Conservation (phyloP, 2,888 invertebrate genomes). For the Tenthredo livida region DNA sequence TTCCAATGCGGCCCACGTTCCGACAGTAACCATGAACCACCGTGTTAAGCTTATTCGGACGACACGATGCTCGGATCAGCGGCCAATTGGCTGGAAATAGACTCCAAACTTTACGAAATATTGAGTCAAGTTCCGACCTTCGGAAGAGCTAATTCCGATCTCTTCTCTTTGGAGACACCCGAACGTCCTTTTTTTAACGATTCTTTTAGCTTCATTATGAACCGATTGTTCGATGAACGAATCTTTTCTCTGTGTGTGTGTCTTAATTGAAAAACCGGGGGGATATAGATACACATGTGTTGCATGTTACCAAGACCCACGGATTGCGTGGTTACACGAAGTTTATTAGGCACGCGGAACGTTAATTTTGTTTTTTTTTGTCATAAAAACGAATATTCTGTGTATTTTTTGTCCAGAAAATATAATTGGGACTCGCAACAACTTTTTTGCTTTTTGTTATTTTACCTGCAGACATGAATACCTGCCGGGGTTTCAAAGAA, state of each 20-base stretch:
- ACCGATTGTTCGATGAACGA: neutral
- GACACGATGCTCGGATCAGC: slow-evolving; percentile 38
- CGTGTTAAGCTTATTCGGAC: slow-evolving; percentile 47
- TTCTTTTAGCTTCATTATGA: neutral
- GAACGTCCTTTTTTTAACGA: neutral
- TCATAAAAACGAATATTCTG: neutral
- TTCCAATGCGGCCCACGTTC: slow-evolving; percentile 43
- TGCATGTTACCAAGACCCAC: neutral
- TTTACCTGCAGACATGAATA: neutral
- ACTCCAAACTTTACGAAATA: slow-evolving; percentile 27
- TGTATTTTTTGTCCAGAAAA: neutral
- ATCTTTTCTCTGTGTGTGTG: neutral
- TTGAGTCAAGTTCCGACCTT: slow-evolving; percentile 4
- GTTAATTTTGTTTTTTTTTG: neutral
- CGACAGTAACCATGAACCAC: slow-evolving; percentile 50
- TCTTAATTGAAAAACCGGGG: neutral
- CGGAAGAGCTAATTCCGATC: neutral
- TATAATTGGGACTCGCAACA: neutral
- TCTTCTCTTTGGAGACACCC: neutral
- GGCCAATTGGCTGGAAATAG: slow-evolving; percentile 46
- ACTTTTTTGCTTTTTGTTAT: neutral
- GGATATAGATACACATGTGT: neutral
- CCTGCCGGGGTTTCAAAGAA: neutral
- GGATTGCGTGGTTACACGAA: neutral
- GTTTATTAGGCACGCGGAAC: neutral